Evolutionary conservation across 2,797 vertebrate genomes (phyloP).

Genomic region (Threskiornis aethiopicus): DNA sequence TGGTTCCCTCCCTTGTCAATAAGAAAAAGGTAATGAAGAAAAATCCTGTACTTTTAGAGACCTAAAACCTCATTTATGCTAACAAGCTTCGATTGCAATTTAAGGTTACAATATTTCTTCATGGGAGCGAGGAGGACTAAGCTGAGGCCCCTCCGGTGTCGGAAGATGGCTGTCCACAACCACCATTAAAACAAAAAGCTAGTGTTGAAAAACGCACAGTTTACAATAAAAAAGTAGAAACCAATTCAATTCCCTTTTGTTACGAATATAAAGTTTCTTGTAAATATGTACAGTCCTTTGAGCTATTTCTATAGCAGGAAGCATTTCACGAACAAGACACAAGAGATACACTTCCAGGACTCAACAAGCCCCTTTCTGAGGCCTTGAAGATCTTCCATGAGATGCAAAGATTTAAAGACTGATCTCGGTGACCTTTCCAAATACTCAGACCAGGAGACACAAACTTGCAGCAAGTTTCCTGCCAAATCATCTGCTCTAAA

Average conservation of each 20-base stretch:
- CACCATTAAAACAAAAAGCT: constrained; percentile 75
- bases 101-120: constrained; percentile 65
- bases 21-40: constrained; percentile 79
- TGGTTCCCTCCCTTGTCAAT: constrained; percentile 63
- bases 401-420: constrained; percentile 77
- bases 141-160: constrained; percentile 57
- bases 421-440: constrained; percentile 70
- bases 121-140: constrained; percentile 67
- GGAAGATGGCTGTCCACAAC: constrained; percentile 70
- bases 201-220: constrained; percentile 83
- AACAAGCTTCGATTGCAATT: constrained; percentile 67
- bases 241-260: constrained; percentile 83
- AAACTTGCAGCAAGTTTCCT: constrained; percentile 72
- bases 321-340: constrained; percentile 79
- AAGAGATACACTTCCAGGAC: constrained; percentile 69
- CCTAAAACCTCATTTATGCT: constrained; percentile 70
- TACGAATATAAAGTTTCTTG: constrained; percentile 85
- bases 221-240: constrained; percentile 89
- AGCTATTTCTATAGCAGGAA: constrained; percentile 81
- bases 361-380: constrained; percentile 69
- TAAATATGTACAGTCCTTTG: constrained; percentile 83
- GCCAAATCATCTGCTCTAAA: constrained; percentile 66
- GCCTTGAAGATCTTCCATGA: constrained; percentile 74
- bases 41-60: constrained; percentile 72
- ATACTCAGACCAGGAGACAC: constrained; percentile 75